phyloP scores from a whole-genome alignment of 1,140 invertebrate genomes.

The Pissodes strobi region DNA sequence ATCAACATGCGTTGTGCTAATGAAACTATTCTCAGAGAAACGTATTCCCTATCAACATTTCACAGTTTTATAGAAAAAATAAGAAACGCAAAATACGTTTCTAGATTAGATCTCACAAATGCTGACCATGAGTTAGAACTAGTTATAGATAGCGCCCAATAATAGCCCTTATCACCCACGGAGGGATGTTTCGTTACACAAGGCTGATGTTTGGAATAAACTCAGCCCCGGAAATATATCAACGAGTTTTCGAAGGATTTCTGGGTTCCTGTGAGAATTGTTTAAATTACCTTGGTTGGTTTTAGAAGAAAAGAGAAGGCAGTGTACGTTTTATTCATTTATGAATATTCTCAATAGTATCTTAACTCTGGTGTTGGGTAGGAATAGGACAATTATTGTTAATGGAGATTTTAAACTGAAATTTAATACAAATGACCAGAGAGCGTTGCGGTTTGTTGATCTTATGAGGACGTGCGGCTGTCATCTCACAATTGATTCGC shows the following conservation, averaged over 20 bases:
- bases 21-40: constrained; percentile 44
- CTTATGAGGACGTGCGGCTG: too few relatives aligned
- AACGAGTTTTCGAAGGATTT: constrained; percentile 27
- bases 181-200: constrained; percentile 53
- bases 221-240: constrained; percentile 33
- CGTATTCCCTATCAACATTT: constrained; percentile 43
- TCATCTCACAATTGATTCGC: too few relatives aligned
- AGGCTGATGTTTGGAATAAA: constrained; percentile 47
- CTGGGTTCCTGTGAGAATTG: too few relatives aligned
- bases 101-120: constrained; percentile 22
- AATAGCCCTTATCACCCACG: constrained; percentile 52
- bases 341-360: too few relatives aligned
- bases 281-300: constrained; percentile 34
- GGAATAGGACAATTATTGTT: too few relatives aligned
- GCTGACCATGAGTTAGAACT: constrained; percentile 33
- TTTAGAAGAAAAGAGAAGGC: too few relatives aligned
- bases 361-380: too few relatives aligned
- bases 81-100: constrained; percentile 27
- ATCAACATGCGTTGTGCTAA: constrained; percentile 47
- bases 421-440: too few relatives aligned
- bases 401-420: too few relatives aligned
- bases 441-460: too few relatives aligned
- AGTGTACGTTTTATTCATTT: too few relatives aligned
- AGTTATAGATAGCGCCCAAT: constrained; percentile 43
- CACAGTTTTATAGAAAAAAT: constrained; percentile 37